Percentiles rank a stretch among this genome's conserved stretches.
These are phyloP conservation scores for Cantharis flavilabris DNA, from an alignment of 2,888 invertebrate genomes.

Conservation along the genomic window DNA sequence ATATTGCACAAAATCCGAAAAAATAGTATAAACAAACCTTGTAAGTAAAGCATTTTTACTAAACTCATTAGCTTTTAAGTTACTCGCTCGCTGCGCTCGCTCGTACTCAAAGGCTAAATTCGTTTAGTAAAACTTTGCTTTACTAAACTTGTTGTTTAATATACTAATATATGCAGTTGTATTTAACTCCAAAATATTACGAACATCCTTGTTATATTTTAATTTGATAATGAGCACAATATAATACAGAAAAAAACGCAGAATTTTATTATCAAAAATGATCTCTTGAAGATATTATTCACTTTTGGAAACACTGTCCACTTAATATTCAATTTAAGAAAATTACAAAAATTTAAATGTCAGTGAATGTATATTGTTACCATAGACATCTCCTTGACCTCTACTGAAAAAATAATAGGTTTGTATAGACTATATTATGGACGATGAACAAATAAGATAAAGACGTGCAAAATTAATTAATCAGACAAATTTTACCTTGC, in stretches of 20 bases:
- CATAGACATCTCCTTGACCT: neutral
- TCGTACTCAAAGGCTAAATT: too few species aligned
- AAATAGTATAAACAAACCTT: too few species aligned
- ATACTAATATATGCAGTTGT: too few species aligned
- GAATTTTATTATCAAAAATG: neutral
- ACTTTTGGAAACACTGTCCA: neutral
- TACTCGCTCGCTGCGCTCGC: too few species aligned
- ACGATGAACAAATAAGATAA: neutral
- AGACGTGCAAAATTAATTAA: neutral
- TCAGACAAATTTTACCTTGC: neutral
- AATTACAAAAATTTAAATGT: neutral
- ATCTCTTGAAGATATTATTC: neutral
- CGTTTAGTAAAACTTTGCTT: too few species aligned
- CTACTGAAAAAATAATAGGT: neutral
- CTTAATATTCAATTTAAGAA: neutral
- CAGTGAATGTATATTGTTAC: constrained; percentile 1
- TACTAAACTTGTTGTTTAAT: too few species aligned
- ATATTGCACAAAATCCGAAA: too few species aligned
- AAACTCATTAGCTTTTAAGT: too few species aligned
- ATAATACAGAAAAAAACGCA: neutral
- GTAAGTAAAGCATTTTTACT: too few species aligned
- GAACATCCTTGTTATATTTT: neutral
- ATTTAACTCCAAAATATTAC: neutral
- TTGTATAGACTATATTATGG: neutral
- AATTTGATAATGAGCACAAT: neutral